Conservation (phyloP, 1,140 invertebrate genomes). For the Calycopis cecrops region DNA sequence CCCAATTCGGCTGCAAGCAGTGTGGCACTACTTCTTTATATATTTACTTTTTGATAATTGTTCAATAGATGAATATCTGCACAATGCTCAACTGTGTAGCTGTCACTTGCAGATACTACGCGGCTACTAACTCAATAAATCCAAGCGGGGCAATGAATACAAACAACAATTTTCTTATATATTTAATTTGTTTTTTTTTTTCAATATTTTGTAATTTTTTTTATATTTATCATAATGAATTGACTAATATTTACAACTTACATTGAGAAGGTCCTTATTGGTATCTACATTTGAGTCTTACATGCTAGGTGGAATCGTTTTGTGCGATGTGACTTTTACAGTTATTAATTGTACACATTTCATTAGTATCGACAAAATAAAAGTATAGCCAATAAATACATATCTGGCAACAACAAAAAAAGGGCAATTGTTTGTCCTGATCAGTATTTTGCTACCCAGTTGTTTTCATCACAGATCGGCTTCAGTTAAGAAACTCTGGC, state of each 20-base stretch:
- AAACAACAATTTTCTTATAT: constrained; percentile 32
- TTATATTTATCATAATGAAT: constrained; percentile 60
- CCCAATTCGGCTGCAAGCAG: too few relatives aligned
- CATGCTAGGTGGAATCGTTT: constrained; percentile 62
- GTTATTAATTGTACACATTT: constrained; percentile 9
- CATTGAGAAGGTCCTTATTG: constrained; percentile 46
- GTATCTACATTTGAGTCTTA: constrained; percentile 63
- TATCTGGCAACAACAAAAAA: background rate
- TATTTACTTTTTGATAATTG: too few relatives aligned
- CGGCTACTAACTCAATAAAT: too few relatives aligned
- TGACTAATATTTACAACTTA: constrained; percentile 66
- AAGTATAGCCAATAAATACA: constrained; percentile 3
- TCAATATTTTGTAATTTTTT: constrained; percentile 55
- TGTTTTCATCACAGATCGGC: too few relatives aligned
- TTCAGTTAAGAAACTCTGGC: too few relatives aligned
- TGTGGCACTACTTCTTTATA: too few relatives aligned
- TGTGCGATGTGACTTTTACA: constrained; percentile 29
- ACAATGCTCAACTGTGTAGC: too few relatives aligned
- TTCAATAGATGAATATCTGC: too few relatives aligned
- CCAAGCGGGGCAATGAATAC: background rate
- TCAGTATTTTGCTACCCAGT: too few relatives aligned
- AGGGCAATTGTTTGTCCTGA: too few relatives aligned
- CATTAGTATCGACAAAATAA: constrained; percentile 3
- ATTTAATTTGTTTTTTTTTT: constrained; percentile 60
- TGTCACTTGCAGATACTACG: too few relatives aligned